A percentile compares a stretch with the other conserved stretches of the same genome.
These are phyloP conservation scores for Deroplatys truncata DNA, from an alignment of 2,888 invertebrate species.

Conservation along the genomic window DNA sequence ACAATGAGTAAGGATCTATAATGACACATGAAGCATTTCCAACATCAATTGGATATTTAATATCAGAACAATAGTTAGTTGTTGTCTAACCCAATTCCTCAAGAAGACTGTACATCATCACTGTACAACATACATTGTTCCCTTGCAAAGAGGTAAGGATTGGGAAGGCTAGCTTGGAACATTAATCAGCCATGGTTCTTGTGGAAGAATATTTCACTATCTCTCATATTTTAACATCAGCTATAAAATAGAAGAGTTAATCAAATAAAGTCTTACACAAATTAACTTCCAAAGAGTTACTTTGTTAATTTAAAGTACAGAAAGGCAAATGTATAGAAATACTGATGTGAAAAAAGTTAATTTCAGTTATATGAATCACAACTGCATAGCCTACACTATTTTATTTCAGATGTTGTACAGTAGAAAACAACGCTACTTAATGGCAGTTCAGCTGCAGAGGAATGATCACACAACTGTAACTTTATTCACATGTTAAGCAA, in stretches of 20 bases:
- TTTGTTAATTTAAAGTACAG: background rate
- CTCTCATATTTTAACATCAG: background rate
- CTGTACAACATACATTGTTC: background rate
- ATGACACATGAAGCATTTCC: background rate
- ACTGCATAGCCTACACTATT: background rate
- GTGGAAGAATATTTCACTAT: background rate
- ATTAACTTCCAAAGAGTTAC: background rate
- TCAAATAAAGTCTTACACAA: constrained; percentile 6
- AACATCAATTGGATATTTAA: background rate
- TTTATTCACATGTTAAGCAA: background rate
- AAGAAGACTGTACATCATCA: background rate
- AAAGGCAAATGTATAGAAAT: background rate
- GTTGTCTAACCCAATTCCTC: background rate
- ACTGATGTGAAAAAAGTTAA: background rate
- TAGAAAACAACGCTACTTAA: background rate
- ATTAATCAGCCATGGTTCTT: background rate
- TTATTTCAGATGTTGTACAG: background rate
- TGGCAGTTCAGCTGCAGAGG: background rate
- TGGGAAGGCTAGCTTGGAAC: background rate
- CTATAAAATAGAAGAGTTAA: background rate
- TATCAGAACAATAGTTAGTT: background rate
- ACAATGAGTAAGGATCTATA: background rate
- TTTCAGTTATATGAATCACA: background rate
- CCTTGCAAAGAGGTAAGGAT: background rate
- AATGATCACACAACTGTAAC: background rate